Base-by-base conservation (phyloP, 37 sponge, comb jelly and placozoan genomes). In the Haliclona indistincta region DNA sequence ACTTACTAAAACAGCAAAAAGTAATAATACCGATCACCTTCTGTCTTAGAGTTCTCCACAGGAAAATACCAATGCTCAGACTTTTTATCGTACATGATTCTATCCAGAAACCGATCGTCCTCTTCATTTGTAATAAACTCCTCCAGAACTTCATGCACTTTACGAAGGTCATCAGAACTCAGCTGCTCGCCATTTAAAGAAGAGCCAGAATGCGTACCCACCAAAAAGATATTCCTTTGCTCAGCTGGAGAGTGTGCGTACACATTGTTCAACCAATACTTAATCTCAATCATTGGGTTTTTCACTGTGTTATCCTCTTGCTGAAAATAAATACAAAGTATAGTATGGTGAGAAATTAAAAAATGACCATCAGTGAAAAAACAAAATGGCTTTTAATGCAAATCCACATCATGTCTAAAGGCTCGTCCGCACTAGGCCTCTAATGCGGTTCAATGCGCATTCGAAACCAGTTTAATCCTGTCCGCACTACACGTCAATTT, bases 211-310 rank as follows among this genome's bases (percentile, higher is more conserved):
- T 82, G 81, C 1, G 83, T 83, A 17, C 81, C 88, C 2, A 88
- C 43, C 17, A 77, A 38, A 11, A 88, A 78, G 36, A 64, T 56
- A 17, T 49, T 70, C 36, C 56, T 7, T 39, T 68, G 7, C 41
- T 55, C 54, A 4, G n/a, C 3, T 56, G 64, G 45, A 44, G 71
- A 66, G 73, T 81, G 82, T 33, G 78, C 88, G 77, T 73, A 71
- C 29, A 88, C 56, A 13, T 78, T 82, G 38, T 88, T 73, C 25
- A 81, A 22, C 88, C 88, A 88, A 38, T 81, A 88, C 35, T 69
- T 28, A 5, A 88, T 38, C 35, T 82, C 56, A 32, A 73, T 64
- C 25, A 75, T 15, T 0, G 64, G 28, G 23, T 40, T 62, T 0
- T 0, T 3, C 6, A 33, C 1, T 13, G n/a, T 8, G 4, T 49